Conservation (phyloP, 2,113 vertebrate genomes). For the Tretioscincus oriximinensis region DNA sequence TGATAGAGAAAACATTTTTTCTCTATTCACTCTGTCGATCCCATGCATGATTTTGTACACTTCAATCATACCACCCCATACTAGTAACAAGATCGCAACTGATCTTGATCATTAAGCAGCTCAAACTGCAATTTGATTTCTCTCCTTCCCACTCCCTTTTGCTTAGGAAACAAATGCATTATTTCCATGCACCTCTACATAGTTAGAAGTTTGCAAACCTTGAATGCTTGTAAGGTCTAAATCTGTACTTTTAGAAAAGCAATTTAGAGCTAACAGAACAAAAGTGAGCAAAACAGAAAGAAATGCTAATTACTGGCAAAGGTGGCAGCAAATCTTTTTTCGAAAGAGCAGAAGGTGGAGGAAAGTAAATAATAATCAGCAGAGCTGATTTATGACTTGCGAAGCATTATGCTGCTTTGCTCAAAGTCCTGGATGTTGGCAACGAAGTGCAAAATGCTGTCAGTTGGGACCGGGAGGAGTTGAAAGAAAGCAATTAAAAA, state of each 20-base stretch:
- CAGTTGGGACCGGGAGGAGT: conserved; percentile 15
- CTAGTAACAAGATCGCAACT: no score
- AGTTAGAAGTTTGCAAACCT: conserved; percentile 5
- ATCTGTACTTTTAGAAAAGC: conserved; percentile 28
- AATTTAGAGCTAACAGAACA: conserved; percentile 25
- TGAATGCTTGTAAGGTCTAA: neutral
- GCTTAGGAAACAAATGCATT: neutral
- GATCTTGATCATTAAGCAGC: no score
- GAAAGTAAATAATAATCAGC: conserved; percentile 37
- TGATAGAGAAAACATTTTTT: no score
- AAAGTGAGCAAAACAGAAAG: conserved; percentile 44
- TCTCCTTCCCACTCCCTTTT: neutral
- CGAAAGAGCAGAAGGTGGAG: conserved; percentile 18
- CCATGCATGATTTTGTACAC: no score
- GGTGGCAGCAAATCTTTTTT: neutral
- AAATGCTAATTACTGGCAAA: conserved; percentile 22
- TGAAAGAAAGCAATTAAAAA: conserved; percentile 61
- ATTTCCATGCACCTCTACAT: neutral
- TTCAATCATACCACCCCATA: no score
- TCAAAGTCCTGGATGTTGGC: conserved; percentile 28
- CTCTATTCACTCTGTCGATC: no score
- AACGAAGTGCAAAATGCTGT: conserved; percentile 35
- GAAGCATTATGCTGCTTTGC: conserved; percentile 33
- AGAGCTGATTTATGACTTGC: conserved; percentile 26
- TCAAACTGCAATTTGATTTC: no score